Conservation (phyloP, 2,888 invertebrate genomes). For the Litoditis marina region DNA sequence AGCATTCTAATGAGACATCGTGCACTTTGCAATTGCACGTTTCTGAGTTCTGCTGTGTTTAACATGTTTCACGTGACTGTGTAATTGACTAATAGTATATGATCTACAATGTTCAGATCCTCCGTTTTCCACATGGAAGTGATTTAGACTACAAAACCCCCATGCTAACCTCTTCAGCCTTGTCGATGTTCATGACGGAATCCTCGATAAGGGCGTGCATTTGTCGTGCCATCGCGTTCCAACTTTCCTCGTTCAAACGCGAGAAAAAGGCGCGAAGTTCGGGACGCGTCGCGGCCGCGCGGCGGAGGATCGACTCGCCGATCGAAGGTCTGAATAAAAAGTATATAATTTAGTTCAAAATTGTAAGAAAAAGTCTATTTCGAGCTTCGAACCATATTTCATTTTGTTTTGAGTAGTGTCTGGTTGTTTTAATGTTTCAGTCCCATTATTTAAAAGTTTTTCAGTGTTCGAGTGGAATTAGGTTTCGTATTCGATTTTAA, state of each 20-base stretch:
- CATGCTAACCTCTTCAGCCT: conserved; percentile 51
- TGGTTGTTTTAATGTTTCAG: too few relatives aligned
- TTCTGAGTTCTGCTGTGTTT: too few relatives aligned
- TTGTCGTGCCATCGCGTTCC: conserved; percentile 40
- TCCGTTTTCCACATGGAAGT: background rate
- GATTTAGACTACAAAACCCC: too few relatives aligned
- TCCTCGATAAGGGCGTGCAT: conserved; percentile 46
- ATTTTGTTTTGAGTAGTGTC: background rate
- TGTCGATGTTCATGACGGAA: conserved; percentile 53
- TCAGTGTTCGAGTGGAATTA: too few relatives aligned
- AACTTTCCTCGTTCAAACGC: conserved; percentile 48
- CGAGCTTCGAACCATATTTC: background rate
- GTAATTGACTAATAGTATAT: too few relatives aligned
- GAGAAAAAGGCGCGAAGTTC: conserved; percentile 51
- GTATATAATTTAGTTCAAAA: background rate
- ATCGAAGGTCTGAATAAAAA: conserved; percentile 45
- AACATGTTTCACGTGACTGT: too few relatives aligned
- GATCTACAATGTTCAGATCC: too few relatives aligned
- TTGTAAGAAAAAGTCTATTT: too few relatives aligned
- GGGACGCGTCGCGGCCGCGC: conserved; percentile 49
- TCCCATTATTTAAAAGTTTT: too few relatives aligned
- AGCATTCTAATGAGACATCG: too few relatives aligned
- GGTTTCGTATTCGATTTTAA: too few relatives aligned
- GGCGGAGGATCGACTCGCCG: conserved; percentile 54
- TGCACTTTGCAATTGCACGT: too few relatives aligned